Evolutionary conservation across 2,888 invertebrate species (phyloP), one percentile per base, ranked within the genome.

Genomic region (Dicranocentrus wangi): DNA sequence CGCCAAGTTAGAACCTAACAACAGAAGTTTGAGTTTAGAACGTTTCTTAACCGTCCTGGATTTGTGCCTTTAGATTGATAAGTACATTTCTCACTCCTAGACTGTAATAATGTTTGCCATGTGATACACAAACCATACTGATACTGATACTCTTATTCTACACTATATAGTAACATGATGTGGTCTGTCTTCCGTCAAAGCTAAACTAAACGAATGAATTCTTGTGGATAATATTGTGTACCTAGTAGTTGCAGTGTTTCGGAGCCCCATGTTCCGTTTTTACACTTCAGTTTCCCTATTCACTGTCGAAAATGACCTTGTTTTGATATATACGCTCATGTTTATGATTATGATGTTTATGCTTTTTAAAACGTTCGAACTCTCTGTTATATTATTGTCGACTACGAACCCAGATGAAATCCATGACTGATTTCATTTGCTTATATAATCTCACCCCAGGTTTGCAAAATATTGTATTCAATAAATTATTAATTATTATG

Each of bases 101-200:
- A 81, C 81, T 81, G 81, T 81, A 81, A 80, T 80, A n/a, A 69
- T 65, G 43, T 73, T 79, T 75, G 60, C 70, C 68, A 66, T 81
- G 81, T 81, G 81, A 81, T 81, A 81, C 81, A 81, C 75, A 66
- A 32, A 71, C 55, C 39, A 53, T n/a, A n/a, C n/a, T n/a, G n/a
- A n/a, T 68, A 69, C 76, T 61, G 68, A 69, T 75, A 58, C 75
- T 75, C 66, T 68, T 51, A 60, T 23, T 55, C 19, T 39, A 69
- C 76, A 75, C 55, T 28, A 32, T 51, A 25, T 10, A 32, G 51
- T 39, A 73, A 32, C 25, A 27, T 32, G 51, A 72, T 51, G 32
- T 69, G 43, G 76, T 76, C 76, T 76, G n/a, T n/a, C n/a, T n/a
- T n/a, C n/a, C n/a, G n/a, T n/a, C n/a, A n/a, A n/a, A n/a, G n/a